Base-by-base conservation (phyloP, 2,797 vertebrate genomes). In the Characodon lateralis region DNA sequence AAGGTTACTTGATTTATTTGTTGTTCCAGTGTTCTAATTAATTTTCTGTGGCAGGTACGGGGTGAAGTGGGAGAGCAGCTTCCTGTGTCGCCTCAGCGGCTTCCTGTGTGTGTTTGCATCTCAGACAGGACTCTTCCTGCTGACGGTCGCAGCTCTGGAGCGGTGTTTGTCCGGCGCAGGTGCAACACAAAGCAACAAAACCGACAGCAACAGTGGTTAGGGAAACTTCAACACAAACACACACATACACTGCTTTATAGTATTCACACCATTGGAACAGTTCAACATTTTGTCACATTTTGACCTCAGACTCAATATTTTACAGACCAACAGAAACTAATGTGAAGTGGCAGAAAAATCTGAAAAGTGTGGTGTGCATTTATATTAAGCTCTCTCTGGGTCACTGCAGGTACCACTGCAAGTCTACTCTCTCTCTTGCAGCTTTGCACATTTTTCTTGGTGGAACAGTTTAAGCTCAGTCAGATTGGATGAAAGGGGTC, bases 51-150 rank as follows among this genome's bases (percentile, higher is more conserved):
- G 56, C 83, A 94, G 89, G 69, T 97, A 97, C 0, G 97, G 97
- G 0, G 95, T 95, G 1, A 84, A 66, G 81, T 98, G 98, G 98
- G 97, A 98, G 92, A 96, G 94, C 84, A 97, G 97, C 82, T 85
- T 90, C 16, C 96, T 96, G 59, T 98, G 98, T 90, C 95, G 94
- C 41, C 78, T 97, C 48, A 95, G 96, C 5, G 96, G 97, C 0
- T 96, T 98, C 87, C 87, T 98, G 88, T 96, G 95, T 12, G 94
- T 97, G 73, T 98, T 98, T 82, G 95, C 97, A 2, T 96, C 97
- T 0, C 97, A 99, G 83, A 96, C 96, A 2, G 95, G 96, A 12
- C 92, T 98, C 85, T 98, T 98, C 91, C 94, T 99, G 83, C 95
- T 99, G 59, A 97, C 97, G 0, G 78, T 95, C n/a, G 96, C 97